These are phyloP conservation scores for Ormia ochracea DNA, from an alignment of 2,888 invertebrate genomes.

Conservation along the genomic window DNA sequence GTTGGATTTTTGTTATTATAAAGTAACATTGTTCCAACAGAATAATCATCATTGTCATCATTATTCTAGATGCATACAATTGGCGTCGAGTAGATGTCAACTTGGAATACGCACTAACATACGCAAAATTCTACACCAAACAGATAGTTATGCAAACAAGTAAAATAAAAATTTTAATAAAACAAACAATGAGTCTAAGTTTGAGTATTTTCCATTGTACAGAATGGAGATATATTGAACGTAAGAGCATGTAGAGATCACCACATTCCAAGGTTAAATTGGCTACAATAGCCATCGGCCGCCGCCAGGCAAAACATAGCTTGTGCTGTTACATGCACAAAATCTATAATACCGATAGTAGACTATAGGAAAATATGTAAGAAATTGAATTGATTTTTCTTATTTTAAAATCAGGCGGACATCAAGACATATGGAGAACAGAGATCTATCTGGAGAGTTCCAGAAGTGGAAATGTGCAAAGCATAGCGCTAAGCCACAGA, in stretches of 20 bases:
- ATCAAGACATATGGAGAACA: neutral
- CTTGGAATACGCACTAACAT: conserved; percentile 48
- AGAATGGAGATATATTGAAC: conserved; percentile 14
- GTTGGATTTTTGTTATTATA: neutral
- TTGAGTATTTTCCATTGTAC: conserved; percentile 44
- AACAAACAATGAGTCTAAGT: conserved; percentile 60
- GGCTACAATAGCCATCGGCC: conserved; percentile 64
- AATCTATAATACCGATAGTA: neutral
- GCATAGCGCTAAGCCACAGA: too few species aligned
- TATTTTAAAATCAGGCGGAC: conserved; percentile 44
- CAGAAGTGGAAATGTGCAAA: too few species aligned
- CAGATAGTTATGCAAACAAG: neutral
- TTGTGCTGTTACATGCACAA: conserved; percentile 8
- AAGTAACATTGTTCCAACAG: conserved; percentile 31
- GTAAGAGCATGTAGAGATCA: conserved; percentile 56
- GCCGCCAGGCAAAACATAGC: conserved; percentile 43
- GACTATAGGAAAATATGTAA: conserved; percentile 44
- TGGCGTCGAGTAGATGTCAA: conserved; percentile 58
- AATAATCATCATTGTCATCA: conserved; percentile 43
- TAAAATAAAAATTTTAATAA: conserved; percentile 44
- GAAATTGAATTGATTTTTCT: conserved; percentile 50
- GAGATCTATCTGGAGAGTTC: conserved; percentile 8
- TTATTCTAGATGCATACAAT: conserved; percentile 48
- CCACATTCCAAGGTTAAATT: conserved; percentile 66
- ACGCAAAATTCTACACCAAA: neutral